Percentiles rank a stretch among this genome's conserved stretches.
Evolutionary conservation across 2,888 invertebrate species (phyloP).

Genomic region (Heliconius sara): DNA sequence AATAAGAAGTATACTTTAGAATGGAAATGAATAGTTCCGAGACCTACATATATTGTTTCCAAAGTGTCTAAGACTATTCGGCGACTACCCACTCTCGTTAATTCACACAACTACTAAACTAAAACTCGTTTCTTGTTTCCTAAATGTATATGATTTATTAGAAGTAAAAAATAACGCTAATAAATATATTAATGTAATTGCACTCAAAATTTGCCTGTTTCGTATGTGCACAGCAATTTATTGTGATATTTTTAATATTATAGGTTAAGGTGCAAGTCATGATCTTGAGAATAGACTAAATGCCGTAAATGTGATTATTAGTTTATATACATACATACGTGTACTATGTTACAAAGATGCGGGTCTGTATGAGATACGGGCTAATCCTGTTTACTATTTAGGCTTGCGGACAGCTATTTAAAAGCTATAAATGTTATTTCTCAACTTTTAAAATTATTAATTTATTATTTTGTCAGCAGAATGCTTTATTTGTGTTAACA

Average conservation of each 20-base stretch:
- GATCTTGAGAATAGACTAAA: slow-evolving; percentile 76
- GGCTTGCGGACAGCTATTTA: slow-evolving; percentile 58
- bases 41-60: neutral
- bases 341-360: slow-evolving; percentile 59
- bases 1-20: neutral
- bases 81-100: slow-evolving; percentile 29
- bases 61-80: slow-evolving; percentile 36
- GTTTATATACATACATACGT: slow-evolving; percentile 59
- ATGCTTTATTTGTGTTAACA: slow-evolving; percentile 44
- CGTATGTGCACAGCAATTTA: slow-evolving; percentile 84
- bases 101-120: slow-evolving; percentile 20
- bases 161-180: slow-evolving; percentile 67
- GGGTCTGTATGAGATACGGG: slow-evolving; percentile 69
- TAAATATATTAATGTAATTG: slow-evolving; percentile 78
- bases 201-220: slow-evolving; percentile 84
- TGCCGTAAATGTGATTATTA: slow-evolving; percentile 76
- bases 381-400: slow-evolving; percentile 59
- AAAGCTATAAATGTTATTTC: slow-evolving; percentile 48
- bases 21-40: neutral
- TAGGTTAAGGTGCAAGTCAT: slow-evolving; percentile 80
- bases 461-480: neutral
- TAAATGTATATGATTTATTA: slow-evolving; percentile 58
- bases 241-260: slow-evolving; percentile 84
- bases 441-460: neutral
- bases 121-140: slow-evolving; percentile 39